Evolutionary conservation across 2,888 invertebrate genomes (phyloP).

Genomic region (Brenthis hecate): DNA sequence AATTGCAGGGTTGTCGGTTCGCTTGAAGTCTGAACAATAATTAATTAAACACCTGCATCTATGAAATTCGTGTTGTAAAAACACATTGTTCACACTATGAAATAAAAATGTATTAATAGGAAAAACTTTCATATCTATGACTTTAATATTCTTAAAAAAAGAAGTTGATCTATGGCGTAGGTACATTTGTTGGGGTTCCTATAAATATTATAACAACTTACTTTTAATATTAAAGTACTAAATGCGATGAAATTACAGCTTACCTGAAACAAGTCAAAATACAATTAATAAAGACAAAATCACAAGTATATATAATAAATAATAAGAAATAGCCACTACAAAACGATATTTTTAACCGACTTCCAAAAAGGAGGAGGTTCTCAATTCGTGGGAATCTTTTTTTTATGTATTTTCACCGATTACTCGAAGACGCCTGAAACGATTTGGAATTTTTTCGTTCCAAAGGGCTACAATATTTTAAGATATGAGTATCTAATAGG

Average conservation of each 20-base stretch:
- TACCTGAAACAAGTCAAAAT: constrained; percentile 7
- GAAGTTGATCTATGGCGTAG: constrained; percentile 10
- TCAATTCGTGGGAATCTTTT: no score
- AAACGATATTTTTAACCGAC: no score
- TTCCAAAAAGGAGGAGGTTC: no score
- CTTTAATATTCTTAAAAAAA: background rate
- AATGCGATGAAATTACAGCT: constrained; percentile 1
- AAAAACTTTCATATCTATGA: constrained; percentile 37
- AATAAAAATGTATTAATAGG: constrained; percentile 23
- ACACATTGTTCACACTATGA: constrained; percentile 34
- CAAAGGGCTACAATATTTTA: no score
- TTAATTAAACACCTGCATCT: constrained; percentile 60
- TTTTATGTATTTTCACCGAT: no score
- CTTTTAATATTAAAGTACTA: background rate
- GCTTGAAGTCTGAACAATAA: constrained; percentile 49
- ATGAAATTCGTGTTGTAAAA: constrained; percentile 51
- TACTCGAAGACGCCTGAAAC: no score
- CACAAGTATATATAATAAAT: no score
- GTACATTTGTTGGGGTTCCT: background rate
- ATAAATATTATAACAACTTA: background rate
- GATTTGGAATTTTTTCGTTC: no score
- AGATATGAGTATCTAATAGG: no score
- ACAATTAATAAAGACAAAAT: no score
- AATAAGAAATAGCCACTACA: no score
- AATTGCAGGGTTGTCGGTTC: constrained; percentile 47